These are phyloP conservation scores for Zingel zingel DNA, from an alignment of 2,113 vertebrate species.

Conservation along the genomic window DNA sequence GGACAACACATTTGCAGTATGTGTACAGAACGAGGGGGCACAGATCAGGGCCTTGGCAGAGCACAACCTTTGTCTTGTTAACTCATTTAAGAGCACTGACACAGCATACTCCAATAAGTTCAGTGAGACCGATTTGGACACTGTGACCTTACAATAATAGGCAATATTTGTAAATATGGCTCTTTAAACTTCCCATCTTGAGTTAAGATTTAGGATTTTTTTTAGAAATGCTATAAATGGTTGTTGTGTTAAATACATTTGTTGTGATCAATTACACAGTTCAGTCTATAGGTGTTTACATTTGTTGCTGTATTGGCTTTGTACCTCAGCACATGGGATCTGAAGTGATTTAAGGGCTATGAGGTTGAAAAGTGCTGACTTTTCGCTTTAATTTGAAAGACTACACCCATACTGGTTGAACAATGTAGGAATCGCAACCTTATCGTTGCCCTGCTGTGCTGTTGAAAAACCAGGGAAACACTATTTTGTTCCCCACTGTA, in stretches of 20 bases:
- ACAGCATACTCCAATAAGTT: constrained; percentile 30
- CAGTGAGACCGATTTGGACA: constrained; percentile 25
- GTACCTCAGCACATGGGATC: not conserved
- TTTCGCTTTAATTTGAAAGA: constrained; percentile 5
- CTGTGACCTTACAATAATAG: constrained; percentile 13
- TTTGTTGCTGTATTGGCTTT: too few species aligned
- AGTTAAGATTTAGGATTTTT: not conserved
- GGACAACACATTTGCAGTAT: too few species aligned
- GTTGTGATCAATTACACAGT: not conserved
- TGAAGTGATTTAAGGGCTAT: not conserved
- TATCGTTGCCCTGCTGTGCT: not conserved
- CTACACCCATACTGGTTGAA: not conserved
- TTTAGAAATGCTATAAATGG: not conserved
- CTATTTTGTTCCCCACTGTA: not conserved
- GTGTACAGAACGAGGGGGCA: constrained; percentile 19
- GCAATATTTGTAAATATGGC: not conserved
- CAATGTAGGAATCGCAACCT: constrained; percentile 6
- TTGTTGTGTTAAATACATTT: not conserved
- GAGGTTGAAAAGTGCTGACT: not conserved
- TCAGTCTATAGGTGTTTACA: not conserved
- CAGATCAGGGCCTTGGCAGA: constrained; percentile 47
- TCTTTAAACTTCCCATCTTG: not conserved
- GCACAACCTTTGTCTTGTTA: constrained; percentile 56
- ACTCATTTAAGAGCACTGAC: constrained; percentile 48
- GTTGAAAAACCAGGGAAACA: not conserved